These are phyloP conservation scores for Kryphioiulus occultus DNA, from an alignment of 2,888 invertebrate species.

Conservation along the genomic window DNA sequence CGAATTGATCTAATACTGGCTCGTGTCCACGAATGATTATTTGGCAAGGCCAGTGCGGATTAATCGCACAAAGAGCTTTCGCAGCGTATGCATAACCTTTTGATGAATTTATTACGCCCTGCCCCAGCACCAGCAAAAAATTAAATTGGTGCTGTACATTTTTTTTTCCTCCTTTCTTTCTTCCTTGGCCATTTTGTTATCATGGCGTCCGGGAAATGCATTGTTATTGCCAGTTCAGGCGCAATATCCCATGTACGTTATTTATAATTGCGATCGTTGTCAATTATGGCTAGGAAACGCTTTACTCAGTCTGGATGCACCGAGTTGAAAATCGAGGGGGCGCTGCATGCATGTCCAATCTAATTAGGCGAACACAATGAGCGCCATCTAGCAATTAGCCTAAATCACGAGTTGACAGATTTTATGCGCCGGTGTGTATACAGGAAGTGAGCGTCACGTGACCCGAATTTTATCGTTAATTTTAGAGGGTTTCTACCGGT, in stretches of 20 bases:
- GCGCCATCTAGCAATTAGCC: neutral
- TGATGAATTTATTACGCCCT: neutral
- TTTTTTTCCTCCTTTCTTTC: neutral
- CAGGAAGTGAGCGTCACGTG: too few relatives aligned
- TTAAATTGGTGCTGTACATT: neutral
- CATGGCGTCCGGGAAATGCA: constrained; percentile 5
- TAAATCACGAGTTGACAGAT: neutral
- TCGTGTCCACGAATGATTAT: neutral
- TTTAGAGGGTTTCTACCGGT: too few relatives aligned
- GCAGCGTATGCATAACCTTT: neutral
- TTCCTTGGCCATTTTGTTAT: neutral
- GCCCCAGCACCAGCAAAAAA: neutral
- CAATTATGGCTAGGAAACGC: neutral
- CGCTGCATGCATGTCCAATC: neutral
- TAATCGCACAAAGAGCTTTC: too few relatives aligned
- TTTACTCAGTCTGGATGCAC: neutral
- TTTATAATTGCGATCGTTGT: neutral
- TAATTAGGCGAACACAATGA: neutral
- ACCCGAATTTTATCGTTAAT: too few relatives aligned
- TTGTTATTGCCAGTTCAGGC: neutral
- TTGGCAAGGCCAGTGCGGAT: neutral
- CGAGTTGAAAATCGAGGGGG: neutral
- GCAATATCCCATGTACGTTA: constrained; percentile 5
- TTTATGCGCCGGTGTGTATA: too few relatives aligned
- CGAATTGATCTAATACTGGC: neutral